Evolutionary conservation across 1,140 invertebrate genomes (phyloP), one percentile per base, ranked within the genome.

Genomic region (Frieseomelitta varia): DNA sequence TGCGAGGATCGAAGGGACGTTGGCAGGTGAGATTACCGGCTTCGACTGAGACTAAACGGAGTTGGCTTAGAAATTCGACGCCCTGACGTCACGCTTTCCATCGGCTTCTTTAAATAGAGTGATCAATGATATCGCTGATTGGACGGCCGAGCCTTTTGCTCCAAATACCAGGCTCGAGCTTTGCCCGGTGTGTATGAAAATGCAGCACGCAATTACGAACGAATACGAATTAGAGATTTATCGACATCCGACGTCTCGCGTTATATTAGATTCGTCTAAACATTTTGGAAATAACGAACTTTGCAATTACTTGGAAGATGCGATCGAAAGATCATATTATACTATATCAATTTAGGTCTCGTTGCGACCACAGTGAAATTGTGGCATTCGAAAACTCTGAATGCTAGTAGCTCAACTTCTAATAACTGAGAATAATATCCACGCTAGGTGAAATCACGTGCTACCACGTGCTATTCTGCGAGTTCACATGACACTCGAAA

Each of bases 1-100:
- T 21, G 12, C 55, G 30, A 51, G 71, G 21, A 58, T 19, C 58
- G 55, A 74, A 77, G 65, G 47, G 34, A 73, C 58, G 21, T 34
- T 79, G 65, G 63, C 83, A 85, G 86, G 79, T 65, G 80, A 88
- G 87, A 89, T 89, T 88, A 89, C 83, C 88, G 84, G 84, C 80
- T 76, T 53, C 71, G 47, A 8, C 21, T 61, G 87, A 69, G 87
- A 77, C 79, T 69, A 58, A 79, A 61, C 79, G 34, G 76, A 89
- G 84, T 86, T 89, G 87, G 88, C 88, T 88, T 88, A 63, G 87
- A 89, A 84, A 88, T 89, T 88, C 80, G 87, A 84, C 80, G 84
- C 85, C 30, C 86, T 89, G 88, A 89, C 88, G 88, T 88, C 87
- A 89, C 72, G 74, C 74, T 79, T 65, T 69, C 83, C 79, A 74